Percentiles rank a stretch among this genome's conserved stretches.
phyloP scores from a whole-genome alignment of 1,140 invertebrate species.

The Helicoverpa armigera region DNA sequence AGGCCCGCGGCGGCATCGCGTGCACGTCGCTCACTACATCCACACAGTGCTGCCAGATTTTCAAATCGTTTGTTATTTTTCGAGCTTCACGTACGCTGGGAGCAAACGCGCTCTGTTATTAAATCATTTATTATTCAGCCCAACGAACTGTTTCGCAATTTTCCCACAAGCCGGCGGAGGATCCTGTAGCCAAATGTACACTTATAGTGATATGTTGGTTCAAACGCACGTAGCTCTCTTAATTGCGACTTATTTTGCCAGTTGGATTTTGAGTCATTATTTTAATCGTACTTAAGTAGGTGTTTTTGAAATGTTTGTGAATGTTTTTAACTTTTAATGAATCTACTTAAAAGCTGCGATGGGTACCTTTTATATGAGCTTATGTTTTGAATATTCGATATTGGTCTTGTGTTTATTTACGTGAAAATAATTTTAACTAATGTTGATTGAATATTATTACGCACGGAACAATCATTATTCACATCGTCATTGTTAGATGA shows the following conservation, averaged over 20 bases:
- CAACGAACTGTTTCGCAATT: constrained; percentile 84
- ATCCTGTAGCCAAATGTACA: constrained; percentile 51
- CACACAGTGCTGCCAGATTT: constrained; percentile 71
- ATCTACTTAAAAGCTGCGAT: too few species aligned
- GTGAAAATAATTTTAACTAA: too few species aligned
- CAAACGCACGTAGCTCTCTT: constrained; percentile 28
- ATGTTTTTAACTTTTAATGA: too few species aligned
- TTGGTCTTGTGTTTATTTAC: too few species aligned
- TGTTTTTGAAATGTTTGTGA: not conserved
- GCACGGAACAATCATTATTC: too few species aligned
- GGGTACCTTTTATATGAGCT: too few species aligned
- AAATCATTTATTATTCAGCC: constrained; percentile 86
- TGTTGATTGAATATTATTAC: too few species aligned
- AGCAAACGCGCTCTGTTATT: constrained; percentile 83
- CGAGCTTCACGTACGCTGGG: constrained; percentile 75
- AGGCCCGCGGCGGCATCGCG: constrained; percentile 62
- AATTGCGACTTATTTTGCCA: constrained; percentile 29
- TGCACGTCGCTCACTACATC: constrained; percentile 60
- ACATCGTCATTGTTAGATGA: too few species aligned
- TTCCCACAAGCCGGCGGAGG: constrained; percentile 71
- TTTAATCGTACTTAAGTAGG: not conserved
- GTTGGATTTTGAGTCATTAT: constrained; percentile 14
- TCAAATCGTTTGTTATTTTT: constrained; percentile 84
- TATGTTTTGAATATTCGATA: too few species aligned
- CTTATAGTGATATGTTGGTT: constrained; percentile 50